Evolutionary conservation across 2,797 vertebrate genomes (phyloP), one percentile per base, ranked within the genome.

Genomic region (Myioborus miniatus): DNA sequence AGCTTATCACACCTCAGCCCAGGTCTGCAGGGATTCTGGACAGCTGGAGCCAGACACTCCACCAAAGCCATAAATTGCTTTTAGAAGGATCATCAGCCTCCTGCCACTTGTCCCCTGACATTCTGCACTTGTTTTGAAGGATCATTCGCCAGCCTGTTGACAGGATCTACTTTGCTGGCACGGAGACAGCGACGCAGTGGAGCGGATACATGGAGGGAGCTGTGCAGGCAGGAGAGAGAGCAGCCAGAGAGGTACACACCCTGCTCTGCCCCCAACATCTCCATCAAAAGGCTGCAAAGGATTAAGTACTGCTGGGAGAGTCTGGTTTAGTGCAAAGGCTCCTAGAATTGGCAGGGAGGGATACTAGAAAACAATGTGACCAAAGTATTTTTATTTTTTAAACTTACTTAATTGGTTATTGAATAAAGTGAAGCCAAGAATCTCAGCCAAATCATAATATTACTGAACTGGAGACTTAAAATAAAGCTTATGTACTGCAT

Each of bases 121-220:
- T 91, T 89, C 87, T 89, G 43, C 80, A 22, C 85, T 96, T 93
- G 30, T 92, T 91, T 95, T 96, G 20, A 97, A 98, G 98, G 94
- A 85, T 97, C 83, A 98, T 98, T 93, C 98, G 98, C 9, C 97
- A 98, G 71, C 98, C 98, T 1, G 16, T 97, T 50, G 98, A 91
- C 69, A 98, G 71, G 47, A 94, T 98, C 95, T 98, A 97, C 88
- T 98, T 98, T 96, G 98, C 98, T 93, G 98, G 98, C 56, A 98
- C 98, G 0, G 98, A 98, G 95, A 98, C 98, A 15, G 98, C 98
- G 27, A 98, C 97, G 26, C 95, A 98, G 2, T 98, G 98, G 98
- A 98, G 98, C 1, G 98, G 98, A 30, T 98, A 98, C 84, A 98
- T 98, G 98, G 98, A 98, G 59, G 98, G 98, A 32, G 98, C 98